Conservation (phyloP, 2,113 vertebrate species). For the Pandion haliaetus region DNA sequence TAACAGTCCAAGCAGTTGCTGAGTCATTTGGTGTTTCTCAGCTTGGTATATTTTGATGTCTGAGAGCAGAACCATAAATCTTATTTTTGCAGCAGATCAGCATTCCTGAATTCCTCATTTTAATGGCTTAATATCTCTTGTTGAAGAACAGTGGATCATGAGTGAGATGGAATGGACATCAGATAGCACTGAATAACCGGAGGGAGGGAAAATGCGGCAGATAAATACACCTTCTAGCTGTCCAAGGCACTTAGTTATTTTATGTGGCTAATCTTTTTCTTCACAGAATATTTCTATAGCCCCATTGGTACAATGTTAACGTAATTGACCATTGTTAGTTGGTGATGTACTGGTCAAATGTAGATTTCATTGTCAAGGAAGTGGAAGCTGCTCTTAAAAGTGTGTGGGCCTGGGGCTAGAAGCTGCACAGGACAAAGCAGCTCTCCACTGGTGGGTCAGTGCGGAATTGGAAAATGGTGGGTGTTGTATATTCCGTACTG, state of each 20-base stretch:
- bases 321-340: not conserved
- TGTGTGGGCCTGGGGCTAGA: not conserved
- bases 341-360: not conserved
- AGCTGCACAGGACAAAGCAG: not conserved
- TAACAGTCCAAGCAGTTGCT: constrained; percentile 34
- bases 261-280: not conserved
- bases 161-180: constrained; percentile 22
- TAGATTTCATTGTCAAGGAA: not conserved
- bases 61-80: constrained; percentile 22
- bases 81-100: constrained; percentile 30
- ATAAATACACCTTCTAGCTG: constrained; percentile 12
- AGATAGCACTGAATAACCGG: not conserved
- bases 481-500: not conserved
- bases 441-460: not conserved
- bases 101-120: constrained; percentile 21
- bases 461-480: not conserved
- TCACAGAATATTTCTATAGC: not conserved
- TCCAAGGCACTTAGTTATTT: constrained; percentile 12
- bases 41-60: constrained; percentile 30
- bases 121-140: constrained; percentile 32
- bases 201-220: not conserved
- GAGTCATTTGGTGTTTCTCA: constrained; percentile 52
- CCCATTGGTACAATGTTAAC: not conserved
- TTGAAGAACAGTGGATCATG: not conserved
- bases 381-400: not conserved